phyloP scores from a whole-genome alignment of 2,797 vertebrate species.

The Neosilurus mollespiculum region DNA sequence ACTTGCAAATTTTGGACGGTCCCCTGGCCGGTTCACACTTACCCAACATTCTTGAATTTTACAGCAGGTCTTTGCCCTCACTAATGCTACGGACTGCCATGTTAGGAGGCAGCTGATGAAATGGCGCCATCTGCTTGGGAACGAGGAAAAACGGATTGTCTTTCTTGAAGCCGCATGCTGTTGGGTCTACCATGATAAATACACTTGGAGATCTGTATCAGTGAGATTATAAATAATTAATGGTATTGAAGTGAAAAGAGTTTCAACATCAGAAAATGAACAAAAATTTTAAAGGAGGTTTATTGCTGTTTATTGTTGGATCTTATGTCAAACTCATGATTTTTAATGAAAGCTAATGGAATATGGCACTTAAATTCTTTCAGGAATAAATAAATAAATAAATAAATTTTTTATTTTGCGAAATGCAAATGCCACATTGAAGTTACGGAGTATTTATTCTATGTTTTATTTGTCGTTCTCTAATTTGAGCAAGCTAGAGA shows the following conservation, averaged over 20 bases:
- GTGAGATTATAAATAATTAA: slow-evolving; percentile 8
- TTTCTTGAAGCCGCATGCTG: background rate
- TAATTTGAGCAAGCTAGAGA: no score
- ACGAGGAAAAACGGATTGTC: background rate
- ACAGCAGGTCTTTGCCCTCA: background rate
- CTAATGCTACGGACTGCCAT: background rate
- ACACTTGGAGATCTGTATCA: background rate
- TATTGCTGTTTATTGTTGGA: background rate
- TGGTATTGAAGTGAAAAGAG: background rate
- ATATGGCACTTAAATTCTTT: background rate
- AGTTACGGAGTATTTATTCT: background rate
- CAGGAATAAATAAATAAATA: background rate
- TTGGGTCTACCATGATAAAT: background rate
- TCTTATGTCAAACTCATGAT: background rate
- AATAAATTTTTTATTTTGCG: no score
- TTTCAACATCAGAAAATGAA: no score
- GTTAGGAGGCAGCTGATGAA: no score
- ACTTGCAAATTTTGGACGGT: background rate
- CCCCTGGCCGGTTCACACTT: background rate
- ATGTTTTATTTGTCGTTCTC: background rate
- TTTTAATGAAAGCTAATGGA: background rate
- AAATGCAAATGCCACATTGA: background rate
- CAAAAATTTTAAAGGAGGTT: background rate
- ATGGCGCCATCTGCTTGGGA: background rate
- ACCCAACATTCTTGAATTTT: background rate